Evolutionary conservation across 1,140 invertebrate species (phyloP), one percentile per base, ranked within the genome.

Genomic region (Musca vetustissima): DNA sequence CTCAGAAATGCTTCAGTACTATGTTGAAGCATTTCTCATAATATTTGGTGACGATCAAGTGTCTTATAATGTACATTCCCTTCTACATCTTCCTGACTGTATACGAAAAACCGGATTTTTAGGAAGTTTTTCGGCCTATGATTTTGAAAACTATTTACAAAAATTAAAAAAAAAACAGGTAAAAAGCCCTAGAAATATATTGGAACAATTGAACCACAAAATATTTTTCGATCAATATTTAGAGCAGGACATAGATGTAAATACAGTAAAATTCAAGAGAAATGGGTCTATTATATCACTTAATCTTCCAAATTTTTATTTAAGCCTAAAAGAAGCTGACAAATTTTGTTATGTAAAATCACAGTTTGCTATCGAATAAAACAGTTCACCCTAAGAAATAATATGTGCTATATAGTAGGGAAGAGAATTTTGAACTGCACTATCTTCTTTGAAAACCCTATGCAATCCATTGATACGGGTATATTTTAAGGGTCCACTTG

Each of bases 101-200:
- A 21, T 69, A 13, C 19, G 48, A 47, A 15, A 28, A 9, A 14
- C 55, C 6, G 61, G 68, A 9, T 14, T 22, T 25, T 19, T 47
- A 53, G 21, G 28, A 8, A 19, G 28, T 13, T 15, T 13, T 1
- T 69, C 68, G 9, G 22, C 59, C 3, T 69, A 69, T 43, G 32
- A 1, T 19, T 69, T 69, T 66, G 61, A 69, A 69, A 69, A 69
- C 21, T 66, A 69, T 69, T 65, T 69, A 15, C 68, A 69, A 55
- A 32, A 6, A 7, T 47, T 69, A 24, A 66, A 69, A 69, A 69
- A n/a, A n/a, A n/a, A n/a, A 13, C 50, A 69, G 19, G 22, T 69
- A 14, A 53, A 25, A 47, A 64, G 66, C 17, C 61, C 68, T 24
- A 47, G 11, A 19, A 57, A 69, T 21, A 66, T 69, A 43, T 21